Base-by-base conservation (phyloP, 2,113 vertebrate species). In the Heptranchias perlo region DNA sequence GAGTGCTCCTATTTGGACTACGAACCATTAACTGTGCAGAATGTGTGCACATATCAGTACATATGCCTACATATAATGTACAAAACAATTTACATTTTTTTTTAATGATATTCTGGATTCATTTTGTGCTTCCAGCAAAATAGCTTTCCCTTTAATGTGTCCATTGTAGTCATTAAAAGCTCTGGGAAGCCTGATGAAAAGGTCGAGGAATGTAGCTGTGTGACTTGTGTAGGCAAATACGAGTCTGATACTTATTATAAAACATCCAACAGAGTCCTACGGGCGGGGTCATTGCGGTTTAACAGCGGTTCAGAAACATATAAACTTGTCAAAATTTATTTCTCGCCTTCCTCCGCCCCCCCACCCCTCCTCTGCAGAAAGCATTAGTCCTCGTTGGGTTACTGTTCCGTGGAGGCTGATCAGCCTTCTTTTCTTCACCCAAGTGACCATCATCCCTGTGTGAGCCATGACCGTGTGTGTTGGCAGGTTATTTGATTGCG, bases 191-290 rank as follows among this genome's bases (percentile, higher is more conserved):
- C 35, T 39, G 35, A 39, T n/a, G 54, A 61, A 92, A 54, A 91
- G 21, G 58, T 92, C 58, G n/a, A 62, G 58, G 31, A 92, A 92
- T 93, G 61, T n/a, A 62, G 89, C 58, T 23, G 35, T 62, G n/a
- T 93, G n/a, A 93, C 87, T 61, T 92, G 87, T 61, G 58, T 39
- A 62, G 58, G 89, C 89, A 93, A 14, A 62, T 93, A 39, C n/a
- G 54, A 93, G 64, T 62, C 18, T 93, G 58, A 93, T 62, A 93
- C 61, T 93, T 39, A 62, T 93, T 93, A 62, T n/a, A 62, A 62
- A 58, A 61, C 58, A 93, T 18, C 54, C 14, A 62, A 21, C 58
- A 93, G 58, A 39, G 58, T 7, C 6, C 82, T 93, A n/a, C 64
- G 14, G 16, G 35, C 16, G 44, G 14, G 58, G 58, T 62, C 35